These are phyloP conservation scores for Heliothis peltigera DNA, from an alignment of 2,888 invertebrate species.

Conservation along the genomic window DNA sequence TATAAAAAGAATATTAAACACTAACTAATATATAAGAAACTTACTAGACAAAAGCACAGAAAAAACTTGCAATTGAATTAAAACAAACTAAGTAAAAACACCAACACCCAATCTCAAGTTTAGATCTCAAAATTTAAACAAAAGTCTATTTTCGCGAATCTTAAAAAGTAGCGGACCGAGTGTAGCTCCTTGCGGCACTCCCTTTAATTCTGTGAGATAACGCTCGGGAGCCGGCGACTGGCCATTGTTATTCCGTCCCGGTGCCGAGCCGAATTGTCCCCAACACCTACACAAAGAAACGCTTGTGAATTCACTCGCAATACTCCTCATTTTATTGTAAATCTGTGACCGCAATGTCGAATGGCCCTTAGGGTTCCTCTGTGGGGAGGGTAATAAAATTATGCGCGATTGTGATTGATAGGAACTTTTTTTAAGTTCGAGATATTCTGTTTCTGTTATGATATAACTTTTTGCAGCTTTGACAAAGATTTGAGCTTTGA, in stretches of 20 bases:
- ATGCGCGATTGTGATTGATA: constrained; percentile 64
- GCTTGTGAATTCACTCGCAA: constrained; percentile 76
- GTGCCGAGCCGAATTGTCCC: constrained; percentile 68
- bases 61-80: constrained; percentile 26
- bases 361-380: constrained; percentile 62
- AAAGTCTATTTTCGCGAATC: constrained; percentile 48
- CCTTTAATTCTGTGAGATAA: constrained; percentile 65
- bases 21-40: background rate
- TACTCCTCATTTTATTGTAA: constrained; percentile 78
- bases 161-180: constrained; percentile 52
- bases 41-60: constrained; percentile 1
- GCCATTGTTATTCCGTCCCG: constrained; percentile 74
- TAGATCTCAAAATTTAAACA: constrained; percentile 47
- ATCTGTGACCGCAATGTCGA: constrained; percentile 79
- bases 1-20: constrained; percentile 1
- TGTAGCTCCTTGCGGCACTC: constrained; percentile 60
- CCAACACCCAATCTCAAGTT: constrained; percentile 45
- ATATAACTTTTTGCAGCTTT: constrained; percentile 3
- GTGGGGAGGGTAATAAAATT: constrained; percentile 67
- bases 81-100: constrained; percentile 36
- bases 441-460: constrained; percentile 19
- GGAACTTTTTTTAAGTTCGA: constrained; percentile 59
- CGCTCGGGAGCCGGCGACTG: constrained; percentile 62
- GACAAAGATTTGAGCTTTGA: background rate
- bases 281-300: constrained; percentile 75